Conservation (phyloP, 2,113 vertebrate genomes). For the mouse (Mus musculus) region DNA sequence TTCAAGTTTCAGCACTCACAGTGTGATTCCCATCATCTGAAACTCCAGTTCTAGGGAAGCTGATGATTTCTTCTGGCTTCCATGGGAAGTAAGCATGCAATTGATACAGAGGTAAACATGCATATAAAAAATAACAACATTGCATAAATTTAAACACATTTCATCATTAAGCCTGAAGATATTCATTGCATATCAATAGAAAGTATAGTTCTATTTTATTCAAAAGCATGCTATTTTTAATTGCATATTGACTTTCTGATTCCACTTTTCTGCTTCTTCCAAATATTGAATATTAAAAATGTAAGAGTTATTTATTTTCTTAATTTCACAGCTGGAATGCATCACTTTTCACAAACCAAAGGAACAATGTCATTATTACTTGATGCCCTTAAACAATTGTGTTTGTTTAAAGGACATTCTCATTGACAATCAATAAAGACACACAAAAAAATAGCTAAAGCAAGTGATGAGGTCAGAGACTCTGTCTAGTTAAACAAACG, state of each 20-base stretch:
- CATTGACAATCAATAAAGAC: constrained; percentile 78
- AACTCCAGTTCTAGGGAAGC: background rate
- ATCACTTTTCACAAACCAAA: constrained; percentile 30
- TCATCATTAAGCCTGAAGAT: background rate
- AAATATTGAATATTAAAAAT: background rate
- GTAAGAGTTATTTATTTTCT: background rate
- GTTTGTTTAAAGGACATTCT: constrained; percentile 78
- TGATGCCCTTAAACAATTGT: constrained; percentile 59
- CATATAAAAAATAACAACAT: background rate
- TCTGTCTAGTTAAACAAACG: constrained; percentile 70
- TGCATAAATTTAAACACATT: background rate
- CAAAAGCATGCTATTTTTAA: background rate
- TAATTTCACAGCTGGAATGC: background rate
- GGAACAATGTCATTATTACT: constrained; percentile 60
- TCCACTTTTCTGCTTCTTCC: background rate
- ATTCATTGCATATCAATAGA: background rate
- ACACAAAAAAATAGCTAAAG: constrained; percentile 71
- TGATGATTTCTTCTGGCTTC: background rate
- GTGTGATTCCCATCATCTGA: too few relatives aligned
- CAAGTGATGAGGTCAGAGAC: constrained; percentile 67
- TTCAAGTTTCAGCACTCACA: background rate
- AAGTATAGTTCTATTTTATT: background rate
- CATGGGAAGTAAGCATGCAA: background rate
- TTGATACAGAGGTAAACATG: background rate
- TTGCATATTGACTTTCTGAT: background rate